These are phyloP conservation scores for Steinernema scapterisci DNA, from an alignment of 2,888 invertebrate species.

Conservation along the genomic window DNA sequence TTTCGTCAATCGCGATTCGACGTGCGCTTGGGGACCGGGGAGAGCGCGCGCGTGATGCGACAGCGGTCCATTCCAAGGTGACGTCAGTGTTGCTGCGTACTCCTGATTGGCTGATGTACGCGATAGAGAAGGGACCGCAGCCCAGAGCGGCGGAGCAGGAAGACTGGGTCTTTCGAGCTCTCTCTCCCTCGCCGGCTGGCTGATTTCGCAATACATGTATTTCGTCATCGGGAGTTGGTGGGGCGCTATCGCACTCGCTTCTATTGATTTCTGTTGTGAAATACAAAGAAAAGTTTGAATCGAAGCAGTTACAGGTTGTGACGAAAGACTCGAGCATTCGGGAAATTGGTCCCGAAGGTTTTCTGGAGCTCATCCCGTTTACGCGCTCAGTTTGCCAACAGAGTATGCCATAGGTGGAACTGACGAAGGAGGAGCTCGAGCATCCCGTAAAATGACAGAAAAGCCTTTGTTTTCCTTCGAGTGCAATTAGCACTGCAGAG, in stretches of 20 bases:
- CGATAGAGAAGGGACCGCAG: background rate
- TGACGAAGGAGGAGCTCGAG: no score
- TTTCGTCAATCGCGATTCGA: conserved; percentile 26
- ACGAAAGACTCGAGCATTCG: no score
- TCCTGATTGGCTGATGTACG: background rate
- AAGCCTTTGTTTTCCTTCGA: no score
- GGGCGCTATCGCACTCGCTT: background rate
- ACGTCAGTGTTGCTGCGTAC: background rate
- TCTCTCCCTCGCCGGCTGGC: no score
- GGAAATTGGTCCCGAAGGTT: no score
- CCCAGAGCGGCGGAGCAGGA: background rate
- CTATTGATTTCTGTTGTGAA: background rate
- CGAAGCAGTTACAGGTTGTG: no score
- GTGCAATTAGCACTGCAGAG: no score
- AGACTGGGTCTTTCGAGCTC: background rate
- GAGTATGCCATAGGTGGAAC: no score
- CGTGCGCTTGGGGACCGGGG: background rate
- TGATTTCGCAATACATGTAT: conserved; percentile 1
- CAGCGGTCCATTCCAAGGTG: conserved; percentile 28
- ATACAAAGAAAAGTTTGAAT: no score
- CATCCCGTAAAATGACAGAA: no score
- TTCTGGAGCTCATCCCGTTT: no score
- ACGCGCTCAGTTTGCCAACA: no score
- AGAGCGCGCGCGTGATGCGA: conserved; percentile 30
- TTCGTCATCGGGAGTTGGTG: conserved; percentile 16